Evolutionary conservation across 35 echinoderm and acorn worm species (phyloP), one percentile per base, ranked within the genome.

Genomic region (Apostichopus californicus): DNA sequence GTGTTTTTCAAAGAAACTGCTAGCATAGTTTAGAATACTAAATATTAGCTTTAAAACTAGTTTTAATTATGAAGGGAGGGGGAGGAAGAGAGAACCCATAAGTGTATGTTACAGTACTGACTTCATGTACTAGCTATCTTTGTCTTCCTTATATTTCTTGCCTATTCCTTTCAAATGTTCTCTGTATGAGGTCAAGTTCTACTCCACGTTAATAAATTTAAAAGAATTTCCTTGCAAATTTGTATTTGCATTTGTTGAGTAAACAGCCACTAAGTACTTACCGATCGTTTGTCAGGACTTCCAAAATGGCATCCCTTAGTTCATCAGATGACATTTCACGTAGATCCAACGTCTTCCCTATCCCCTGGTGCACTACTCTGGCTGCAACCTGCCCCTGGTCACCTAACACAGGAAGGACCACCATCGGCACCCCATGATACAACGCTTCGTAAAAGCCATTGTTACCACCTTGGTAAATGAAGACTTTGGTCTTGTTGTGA

Each of bases 381-480:
- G 14, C 55, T n/a, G 28, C 90, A 5, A 91, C 55, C 26, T 78
- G 17, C 56, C 5, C 68, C 57, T 91, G 90, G 55, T 91, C 90
- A 24, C 25, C 90, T 12, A 91, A 55, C 1, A 91, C 22, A 5
- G 90, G 90, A 54, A 79, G 56, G 4, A 88, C 56, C 54, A 88
- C 58, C 55, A 88, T 65, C 3, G 86, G 86, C 10, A 88, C 86
- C 11, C 90, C 90, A 15, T 91, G 90, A 34, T 91, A 91, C 9
- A 91, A 25, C 34, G 77, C 90, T 59, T 91, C 90, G 53, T 91
- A 91, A 73, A 77, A 79, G 6, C 90, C 90, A 21, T 77, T 79
- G 75, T 91, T 91, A 6, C 90, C 90, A 28, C 90, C 90, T 9
- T 91, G 90, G 55, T 5, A 91, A 6, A 91, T 18, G 28, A 91